Evolutionary conservation across 2,113 vertebrate genomes (phyloP).

Genomic region (Muscicapa adusta): DNA sequence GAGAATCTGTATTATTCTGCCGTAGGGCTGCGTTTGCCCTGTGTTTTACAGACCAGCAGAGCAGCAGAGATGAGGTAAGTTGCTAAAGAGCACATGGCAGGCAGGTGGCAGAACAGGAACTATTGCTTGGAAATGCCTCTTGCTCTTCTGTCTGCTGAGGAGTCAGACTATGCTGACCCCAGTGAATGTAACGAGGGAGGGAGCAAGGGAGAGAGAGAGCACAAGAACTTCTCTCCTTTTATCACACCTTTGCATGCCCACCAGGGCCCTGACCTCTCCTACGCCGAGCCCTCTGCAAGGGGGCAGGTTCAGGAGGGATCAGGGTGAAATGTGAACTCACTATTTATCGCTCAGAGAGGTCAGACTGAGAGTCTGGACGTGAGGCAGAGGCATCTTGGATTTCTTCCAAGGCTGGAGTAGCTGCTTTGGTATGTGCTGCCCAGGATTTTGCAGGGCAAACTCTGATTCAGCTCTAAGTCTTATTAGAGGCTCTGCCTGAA

Average conservation of each 20-base stretch:
- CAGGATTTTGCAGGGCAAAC: conserved; percentile 45
- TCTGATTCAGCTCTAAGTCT: conserved; percentile 41
- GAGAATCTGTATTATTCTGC: not conserved
- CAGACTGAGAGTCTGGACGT: conserved; percentile 40
- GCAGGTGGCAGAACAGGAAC: conserved; percentile 12
- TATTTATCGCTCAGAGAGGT: conserved; percentile 49
- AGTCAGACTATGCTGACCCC: conserved; percentile 26
- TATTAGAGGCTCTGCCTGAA: conserved; percentile 29
- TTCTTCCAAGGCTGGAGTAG: conserved; percentile 41
- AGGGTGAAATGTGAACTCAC: conserved; percentile 55
- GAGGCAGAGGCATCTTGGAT: conserved; percentile 52
- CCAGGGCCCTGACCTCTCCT: conserved; percentile 14
- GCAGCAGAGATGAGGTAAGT: not conserved
- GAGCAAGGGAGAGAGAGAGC: conserved; percentile 26
- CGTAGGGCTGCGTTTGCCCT: not conserved
- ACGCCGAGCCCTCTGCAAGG: conserved; percentile 22
- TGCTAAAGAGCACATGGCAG: conserved; percentile 29
- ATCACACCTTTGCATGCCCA: conserved; percentile 59
- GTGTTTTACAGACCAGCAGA: not conserved
- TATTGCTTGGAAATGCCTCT: conserved; percentile 7
- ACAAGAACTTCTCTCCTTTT: conserved; percentile 52
- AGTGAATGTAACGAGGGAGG: conserved; percentile 22
- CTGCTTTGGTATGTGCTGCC: conserved; percentile 26
- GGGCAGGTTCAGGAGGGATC: conserved; percentile 47
- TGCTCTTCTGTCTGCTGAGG: conserved; percentile 29